phyloP scores from a whole-genome alignment of 2,113 vertebrate species.

The Todiramphus chloris region DNA sequence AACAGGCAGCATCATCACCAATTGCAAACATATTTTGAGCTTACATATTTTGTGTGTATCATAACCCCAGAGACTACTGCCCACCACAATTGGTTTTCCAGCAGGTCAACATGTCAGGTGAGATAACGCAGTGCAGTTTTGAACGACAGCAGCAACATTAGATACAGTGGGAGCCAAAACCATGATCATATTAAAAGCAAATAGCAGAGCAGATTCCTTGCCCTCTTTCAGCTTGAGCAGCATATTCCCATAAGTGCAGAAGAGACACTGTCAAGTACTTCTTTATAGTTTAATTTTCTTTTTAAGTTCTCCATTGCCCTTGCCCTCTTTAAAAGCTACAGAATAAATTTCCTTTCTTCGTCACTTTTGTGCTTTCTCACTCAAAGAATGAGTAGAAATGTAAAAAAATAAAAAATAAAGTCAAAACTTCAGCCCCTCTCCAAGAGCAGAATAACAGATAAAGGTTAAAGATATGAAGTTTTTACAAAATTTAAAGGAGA shows the following conservation, averaged over 20 bases:
- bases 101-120: constrained; percentile 50
- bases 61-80: background rate
- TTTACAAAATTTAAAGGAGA: background rate
- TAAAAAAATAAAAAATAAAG: background rate
- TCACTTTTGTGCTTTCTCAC: background rate
- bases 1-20: background rate
- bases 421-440: background rate
- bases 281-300: constrained; percentile 72
- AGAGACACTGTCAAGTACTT: constrained; percentile 72
- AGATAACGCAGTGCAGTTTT: constrained; percentile 67
- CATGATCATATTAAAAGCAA: constrained; percentile 70
- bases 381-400: background rate
- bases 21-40: background rate
- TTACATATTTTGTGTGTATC: background rate
- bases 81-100: constrained; percentile 44
- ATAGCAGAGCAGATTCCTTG: constrained; percentile 70
- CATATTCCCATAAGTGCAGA: constrained; percentile 62
- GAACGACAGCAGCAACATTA: constrained; percentile 46
- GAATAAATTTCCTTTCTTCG: constrained; percentile 23
- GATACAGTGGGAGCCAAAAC: constrained; percentile 56
- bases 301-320: constrained; percentile 46
- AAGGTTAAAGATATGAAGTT: background rate
- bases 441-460: background rate
- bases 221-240: constrained; percentile 69
- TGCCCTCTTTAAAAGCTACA: constrained; percentile 36